Evolutionary conservation across 2,888 invertebrate species (phyloP), one percentile per base, ranked within the genome.

Genomic region (Sussaba pulchella): DNA sequence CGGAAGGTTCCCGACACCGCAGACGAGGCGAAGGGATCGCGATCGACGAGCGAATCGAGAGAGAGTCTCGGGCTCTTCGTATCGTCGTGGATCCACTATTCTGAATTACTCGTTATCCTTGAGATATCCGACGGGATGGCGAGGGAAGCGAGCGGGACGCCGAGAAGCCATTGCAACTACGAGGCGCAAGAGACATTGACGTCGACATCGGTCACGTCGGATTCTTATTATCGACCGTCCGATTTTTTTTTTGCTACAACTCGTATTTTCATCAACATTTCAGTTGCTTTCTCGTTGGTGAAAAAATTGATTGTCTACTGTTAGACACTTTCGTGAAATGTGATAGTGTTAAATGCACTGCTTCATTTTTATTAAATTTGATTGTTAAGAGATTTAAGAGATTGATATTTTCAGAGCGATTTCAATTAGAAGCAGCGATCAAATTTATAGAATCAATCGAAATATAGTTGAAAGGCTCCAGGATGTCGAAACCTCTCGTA

Each of bases 41-140:
- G 74, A 81, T 74, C 73, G 43, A 73, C 63, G 19, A 69, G 63
- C 76, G 72, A 73, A 73, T 76, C 76, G 76, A 76, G 78, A 64
- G 47, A 57, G n/a, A n/a, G n/a, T n/a, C 47, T 72, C 24, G 47
- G 47, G 24, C 71, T 78, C 19, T 72, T 64, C 69, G 54, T 77
- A 69, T 71, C 61, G 85, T 80, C 83, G 84, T 76, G 84, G 85
- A 85, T 86, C 85, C 87, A 85, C 86, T 85, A 86, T 88, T 88
- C 88, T 87, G 89, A 87, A 89, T 89, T 89, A 89, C 89, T 88
- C 86, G 91, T 89, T 91, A 89, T 88, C 90, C 90, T 90, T 90
- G 90, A 89, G 83, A 89, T 85, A 78, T 79, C 74, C 78, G 54
- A 41, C 69, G 54, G 66, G 73, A 70, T 63, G 75, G 73, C 52